Percentiles rank a stretch among this genome's conserved stretches.
Evolutionary conservation across 2,113 vertebrate genomes (phyloP).

Genomic region (Lycaon pictus): DNA sequence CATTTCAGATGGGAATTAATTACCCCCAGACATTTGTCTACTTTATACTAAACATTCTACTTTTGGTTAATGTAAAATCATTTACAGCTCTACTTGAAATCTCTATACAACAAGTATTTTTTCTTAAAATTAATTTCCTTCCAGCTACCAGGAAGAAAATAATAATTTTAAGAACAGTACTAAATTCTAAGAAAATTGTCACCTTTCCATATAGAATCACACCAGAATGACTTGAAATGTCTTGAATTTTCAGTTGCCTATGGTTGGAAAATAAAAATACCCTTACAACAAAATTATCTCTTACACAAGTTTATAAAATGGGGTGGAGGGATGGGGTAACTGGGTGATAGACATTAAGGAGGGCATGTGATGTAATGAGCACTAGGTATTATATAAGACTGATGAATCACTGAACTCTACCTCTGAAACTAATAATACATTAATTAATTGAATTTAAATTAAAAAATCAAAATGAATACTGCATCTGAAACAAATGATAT

Average conservation of each 20-base stretch:
- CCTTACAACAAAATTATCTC: not conserved
- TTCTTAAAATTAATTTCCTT: slow-evolving; percentile 16
- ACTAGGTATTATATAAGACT: too few relatives aligned
- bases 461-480: too few relatives aligned
- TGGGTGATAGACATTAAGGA: too few relatives aligned
- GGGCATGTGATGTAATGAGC: too few relatives aligned
- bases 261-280: not conserved
- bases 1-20: slow-evolving; percentile 38
- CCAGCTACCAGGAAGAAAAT: not conserved
- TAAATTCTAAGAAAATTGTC: not conserved
- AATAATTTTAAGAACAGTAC: not conserved
- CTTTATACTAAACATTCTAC: not conserved
- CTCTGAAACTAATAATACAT: too few relatives aligned
- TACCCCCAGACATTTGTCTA: not conserved
- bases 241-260: not conserved
- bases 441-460: too few relatives aligned
- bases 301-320: not conserved
- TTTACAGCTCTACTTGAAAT: not conserved
- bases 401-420: too few relatives aligned
- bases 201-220: not conserved
- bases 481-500: too few relatives aligned
- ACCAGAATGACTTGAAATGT: not conserved
- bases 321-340: too few relatives aligned
- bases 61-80: not conserved
- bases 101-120: not conserved